Evolutionary conservation across 2,797 vertebrate genomes (phyloP), one percentile per base, ranked within the genome.

Genomic region (Florisuga fusca): DNA sequence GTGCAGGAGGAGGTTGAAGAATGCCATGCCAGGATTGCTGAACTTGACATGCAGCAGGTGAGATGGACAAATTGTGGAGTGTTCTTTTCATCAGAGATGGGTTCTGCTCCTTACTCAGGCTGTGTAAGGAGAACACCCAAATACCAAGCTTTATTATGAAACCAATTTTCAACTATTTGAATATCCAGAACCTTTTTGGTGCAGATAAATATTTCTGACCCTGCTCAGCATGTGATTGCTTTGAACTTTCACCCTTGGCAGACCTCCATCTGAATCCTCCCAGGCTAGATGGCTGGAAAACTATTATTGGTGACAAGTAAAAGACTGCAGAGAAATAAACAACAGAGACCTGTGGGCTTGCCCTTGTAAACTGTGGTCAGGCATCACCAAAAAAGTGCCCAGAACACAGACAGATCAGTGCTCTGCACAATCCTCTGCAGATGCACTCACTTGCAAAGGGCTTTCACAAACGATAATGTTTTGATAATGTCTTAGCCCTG

Each of bases 241-340:
- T 94, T 96, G 95, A 95, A 94, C 96, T 97, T 91, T 97, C 77
- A 77, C 88, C 94, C 67, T 68, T 68, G 79, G 92, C 88, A 81
- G 85, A 85, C 92, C 67, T 89, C 75, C 3, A 13, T 76, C 94
- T 93, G 92, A 95, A 87, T 95, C 68, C 77, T 97, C 89, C 61
- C 53, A 7, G 94, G 79, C 79, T 66, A 51, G 85, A 90, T 72
- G 87, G 68, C 90, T 97, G 89, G 92, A 96, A 93, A 96, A 96
- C 86, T 83, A 83, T 97, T 96, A 92, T 87, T 90, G 94, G 84
- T 96, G 96, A 97, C 95, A 97, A 95, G 92, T 90, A 64, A 94
- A 95, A 96, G 95, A 95, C 89, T 94, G 87, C 85, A 80, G 80
- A 94, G 97, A 87, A 95, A 93, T 95, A 97, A 97, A 97, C 90